Conservation (phyloP, 2,888 invertebrate genomes). For the Anoncus sp. region DNA sequence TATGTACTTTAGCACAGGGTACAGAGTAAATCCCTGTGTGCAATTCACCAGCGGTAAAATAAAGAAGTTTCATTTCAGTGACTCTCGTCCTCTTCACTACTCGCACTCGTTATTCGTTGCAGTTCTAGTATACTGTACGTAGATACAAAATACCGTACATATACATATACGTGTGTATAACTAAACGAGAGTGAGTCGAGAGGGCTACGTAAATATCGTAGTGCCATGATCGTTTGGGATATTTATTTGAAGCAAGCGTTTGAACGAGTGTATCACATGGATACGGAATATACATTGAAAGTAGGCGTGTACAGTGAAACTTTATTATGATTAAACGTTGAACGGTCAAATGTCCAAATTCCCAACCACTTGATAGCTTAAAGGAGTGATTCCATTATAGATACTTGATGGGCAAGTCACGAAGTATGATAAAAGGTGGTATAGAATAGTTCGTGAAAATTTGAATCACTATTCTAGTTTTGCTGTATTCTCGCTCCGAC, state of each 20-base stretch:
- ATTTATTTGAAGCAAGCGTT: not conserved
- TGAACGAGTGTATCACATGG: constrained; percentile 1
- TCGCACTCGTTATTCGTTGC: constrained; percentile 45
- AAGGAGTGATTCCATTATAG: too few relatives aligned
- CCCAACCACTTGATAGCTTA: not conserved
- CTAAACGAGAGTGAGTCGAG: constrained; percentile 26
- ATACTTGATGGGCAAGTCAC: too few relatives aligned
- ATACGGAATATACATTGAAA: not conserved
- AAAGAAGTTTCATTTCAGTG: constrained; percentile 54
- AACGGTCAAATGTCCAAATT: not conserved
- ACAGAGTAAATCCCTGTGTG: constrained; percentile 45
- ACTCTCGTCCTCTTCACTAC: constrained; percentile 41
- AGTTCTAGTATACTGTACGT: constrained; percentile 20
- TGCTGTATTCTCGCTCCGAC: too few relatives aligned
- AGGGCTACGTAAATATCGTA: constrained; percentile 29
- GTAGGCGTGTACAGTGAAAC: not conserved
- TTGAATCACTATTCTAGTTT: too few relatives aligned
- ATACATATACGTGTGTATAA: not conserved
- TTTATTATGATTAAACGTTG: not conserved
- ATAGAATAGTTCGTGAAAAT: too few relatives aligned
- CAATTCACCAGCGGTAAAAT: constrained; percentile 53
- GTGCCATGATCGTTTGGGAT: constrained; percentile 28
- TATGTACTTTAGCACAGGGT: constrained; percentile 38
- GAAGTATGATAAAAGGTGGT: too few relatives aligned
- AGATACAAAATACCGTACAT: too few relatives aligned